phyloP scores from a whole-genome alignment of 30 jellyfish, hydroid and myxozoan species.

The Mastigias papua region DNA sequence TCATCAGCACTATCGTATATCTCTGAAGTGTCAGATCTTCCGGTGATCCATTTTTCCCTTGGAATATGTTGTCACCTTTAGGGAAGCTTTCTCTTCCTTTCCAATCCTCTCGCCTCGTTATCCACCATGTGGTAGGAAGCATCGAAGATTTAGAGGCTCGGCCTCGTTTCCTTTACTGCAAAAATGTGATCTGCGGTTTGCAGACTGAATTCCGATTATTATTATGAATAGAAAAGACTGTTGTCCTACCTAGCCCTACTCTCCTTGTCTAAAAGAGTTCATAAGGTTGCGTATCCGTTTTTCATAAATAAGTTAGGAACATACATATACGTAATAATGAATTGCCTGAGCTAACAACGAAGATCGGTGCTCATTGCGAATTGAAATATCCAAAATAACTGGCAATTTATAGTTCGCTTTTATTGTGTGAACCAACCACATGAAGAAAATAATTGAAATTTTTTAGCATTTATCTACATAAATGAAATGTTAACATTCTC shows the following conservation, averaged over 20 bases:
- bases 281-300: neutral
- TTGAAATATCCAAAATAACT: neutral
- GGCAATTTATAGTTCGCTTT: neutral
- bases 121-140: too few relatives aligned
- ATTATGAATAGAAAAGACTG: too few relatives aligned
- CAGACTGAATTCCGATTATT: too few relatives aligned
- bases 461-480: neutral
- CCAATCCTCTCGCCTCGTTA: too few relatives aligned
- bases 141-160: too few relatives aligned
- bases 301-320: neutral
- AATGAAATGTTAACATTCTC: neutral
- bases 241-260: neutral
- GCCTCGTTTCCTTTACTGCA: too few relatives aligned
- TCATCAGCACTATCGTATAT: too few relatives aligned
- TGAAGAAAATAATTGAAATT: neutral
- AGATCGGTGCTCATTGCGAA: neutral
- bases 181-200: too few relatives aligned
- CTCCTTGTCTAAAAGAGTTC: neutral
- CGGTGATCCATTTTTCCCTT: too few relatives aligned
- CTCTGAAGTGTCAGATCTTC: too few relatives aligned
- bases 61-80: too few relatives aligned
- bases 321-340: neutral
- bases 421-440: neutral
- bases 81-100: too few relatives aligned
- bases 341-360: neutral